Conservation (phyloP, 2,888 invertebrate species). For the Punctoribates punctum region DNA sequence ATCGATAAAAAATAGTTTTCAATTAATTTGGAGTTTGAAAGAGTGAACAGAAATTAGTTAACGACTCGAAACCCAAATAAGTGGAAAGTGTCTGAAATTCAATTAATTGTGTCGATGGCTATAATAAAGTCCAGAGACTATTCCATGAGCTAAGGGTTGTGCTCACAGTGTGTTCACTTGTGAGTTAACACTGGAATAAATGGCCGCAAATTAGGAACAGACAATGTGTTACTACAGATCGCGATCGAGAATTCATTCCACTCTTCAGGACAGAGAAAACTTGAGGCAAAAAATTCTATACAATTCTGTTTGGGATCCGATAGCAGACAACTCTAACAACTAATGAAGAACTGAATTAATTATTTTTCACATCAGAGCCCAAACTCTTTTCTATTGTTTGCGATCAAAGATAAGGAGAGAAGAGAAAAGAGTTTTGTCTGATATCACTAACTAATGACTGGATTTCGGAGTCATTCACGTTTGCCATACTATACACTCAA, state of each 20-base stretch:
- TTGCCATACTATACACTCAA: neutral
- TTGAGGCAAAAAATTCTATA: neutral
- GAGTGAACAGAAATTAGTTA: neutral
- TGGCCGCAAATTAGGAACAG: conserved; percentile 6
- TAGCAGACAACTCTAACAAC: neutral
- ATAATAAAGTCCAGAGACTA: conserved; percentile 6
- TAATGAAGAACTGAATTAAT: conserved; percentile 1
- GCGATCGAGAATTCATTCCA: neutral
- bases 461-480: neutral
- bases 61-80: neutral
- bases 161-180: neutral
- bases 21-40: neutral
- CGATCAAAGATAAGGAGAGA: conserved; percentile 3
- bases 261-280: neutral
- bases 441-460: neutral
- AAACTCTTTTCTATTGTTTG: neutral
- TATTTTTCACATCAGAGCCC: neutral
- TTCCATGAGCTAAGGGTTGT: too few relatives aligned
- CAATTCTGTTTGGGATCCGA: neutral
- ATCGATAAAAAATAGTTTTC: too few relatives aligned
- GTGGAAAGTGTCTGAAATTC: neutral
- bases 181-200: neutral
- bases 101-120: conserved; percentile 1
- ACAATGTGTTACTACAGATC: conserved; percentile 1
- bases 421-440: neutral